Evolutionary conservation across 2,888 invertebrate genomes (phyloP).

Genomic region (Cenopis cana): DNA sequence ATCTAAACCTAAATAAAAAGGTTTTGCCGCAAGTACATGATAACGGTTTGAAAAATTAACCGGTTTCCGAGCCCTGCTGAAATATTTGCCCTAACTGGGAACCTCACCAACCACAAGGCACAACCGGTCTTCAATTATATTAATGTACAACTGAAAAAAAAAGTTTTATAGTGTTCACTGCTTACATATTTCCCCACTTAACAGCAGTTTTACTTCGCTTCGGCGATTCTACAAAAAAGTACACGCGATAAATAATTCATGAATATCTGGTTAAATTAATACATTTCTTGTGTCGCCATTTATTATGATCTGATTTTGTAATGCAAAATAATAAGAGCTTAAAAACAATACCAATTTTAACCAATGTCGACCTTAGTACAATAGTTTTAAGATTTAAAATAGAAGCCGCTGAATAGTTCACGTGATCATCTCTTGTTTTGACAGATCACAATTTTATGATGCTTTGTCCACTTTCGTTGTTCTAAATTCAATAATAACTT

Average conservation of each 20-base stretch:
- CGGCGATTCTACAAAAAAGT: constrained; percentile 5
- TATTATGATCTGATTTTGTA: constrained; percentile 6
- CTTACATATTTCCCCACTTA: not conserved
- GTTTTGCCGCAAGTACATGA: no score
- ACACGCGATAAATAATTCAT: constrained; percentile 14
- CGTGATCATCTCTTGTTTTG: constrained; percentile 2
- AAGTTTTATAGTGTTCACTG: not conserved
- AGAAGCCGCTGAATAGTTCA: not conserved
- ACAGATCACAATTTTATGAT: not conserved
- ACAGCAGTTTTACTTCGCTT: constrained; percentile 9
- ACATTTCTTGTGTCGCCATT: constrained; percentile 12
- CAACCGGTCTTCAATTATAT: no score
- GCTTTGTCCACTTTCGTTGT: not conserved
- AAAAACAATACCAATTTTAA: not conserved
- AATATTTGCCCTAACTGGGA: no score
- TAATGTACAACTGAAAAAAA: not conserved
- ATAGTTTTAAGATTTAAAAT: not conserved
- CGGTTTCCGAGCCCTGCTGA: no score
- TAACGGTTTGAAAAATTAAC: no score
- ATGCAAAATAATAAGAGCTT: not conserved
- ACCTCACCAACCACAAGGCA: no score
- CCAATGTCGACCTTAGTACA: not conserved
- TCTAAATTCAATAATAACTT: not conserved
- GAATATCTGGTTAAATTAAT: constrained; percentile 11
- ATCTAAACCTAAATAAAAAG: no score